Evolutionary conservation across 2,797 vertebrate species (phyloP).

Genomic region (Tokudaia muenninki): DNA sequence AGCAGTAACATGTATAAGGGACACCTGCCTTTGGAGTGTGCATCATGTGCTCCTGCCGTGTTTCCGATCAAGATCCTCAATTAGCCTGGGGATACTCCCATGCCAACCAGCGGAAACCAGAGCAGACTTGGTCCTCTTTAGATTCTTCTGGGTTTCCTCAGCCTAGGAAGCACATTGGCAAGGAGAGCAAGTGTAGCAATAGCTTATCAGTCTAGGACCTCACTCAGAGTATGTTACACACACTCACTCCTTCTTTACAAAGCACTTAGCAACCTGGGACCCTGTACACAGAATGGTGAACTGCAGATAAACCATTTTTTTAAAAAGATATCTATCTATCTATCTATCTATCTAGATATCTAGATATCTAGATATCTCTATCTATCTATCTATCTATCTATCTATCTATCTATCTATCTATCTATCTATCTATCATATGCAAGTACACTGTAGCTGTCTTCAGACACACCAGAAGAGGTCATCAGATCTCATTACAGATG

Average conservation of each 20-base stretch:
- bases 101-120: neutral
- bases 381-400: too few relatives aligned
- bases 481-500: too few relatives aligned
- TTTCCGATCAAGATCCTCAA: neutral
- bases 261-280: neutral
- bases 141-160: neutral
- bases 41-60: rapidly evolving
- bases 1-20: neutral
- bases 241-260: neutral
- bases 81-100: neutral
- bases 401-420: too few relatives aligned
- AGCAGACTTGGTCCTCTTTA: neutral
- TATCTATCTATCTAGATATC: too few relatives aligned
- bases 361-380: too few relatives aligned
- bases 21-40: neutral
- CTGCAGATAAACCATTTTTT: too few relatives aligned
- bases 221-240: neutral
- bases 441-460: too few relatives aligned
- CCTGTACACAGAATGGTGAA: neutral
- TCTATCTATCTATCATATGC: too few relatives aligned
- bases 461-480: too few relatives aligned
- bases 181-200: neutral
- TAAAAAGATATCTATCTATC: too few relatives aligned
- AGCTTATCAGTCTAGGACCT: too few relatives aligned
- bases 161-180: neutral